Percentiles rank a stretch among this genome's conserved stretches.
These are phyloP conservation scores for Echiichthys vipera DNA, from an alignment of 2,797 vertebrate species.

Conservation along the genomic window DNA sequence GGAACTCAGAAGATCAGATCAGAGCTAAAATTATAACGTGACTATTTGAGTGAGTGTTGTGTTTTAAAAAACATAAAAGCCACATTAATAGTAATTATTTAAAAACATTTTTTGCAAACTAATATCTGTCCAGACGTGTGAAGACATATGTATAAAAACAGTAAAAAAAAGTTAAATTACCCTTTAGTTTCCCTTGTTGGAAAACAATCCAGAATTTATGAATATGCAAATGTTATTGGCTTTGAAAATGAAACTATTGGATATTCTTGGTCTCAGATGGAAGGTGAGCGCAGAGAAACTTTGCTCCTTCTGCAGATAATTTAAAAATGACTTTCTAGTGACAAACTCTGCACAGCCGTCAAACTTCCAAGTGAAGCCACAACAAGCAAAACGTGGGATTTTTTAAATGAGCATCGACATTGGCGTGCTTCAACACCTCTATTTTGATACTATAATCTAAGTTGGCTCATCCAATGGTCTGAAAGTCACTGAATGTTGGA, in stretches of 20 bases:
- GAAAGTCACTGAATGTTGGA: slow-evolving; percentile 8
- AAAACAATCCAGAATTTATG: not conserved
- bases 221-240: not conserved
- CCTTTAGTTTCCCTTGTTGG: not conserved
- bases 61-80: too few species aligned
- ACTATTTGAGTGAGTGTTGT: not conserved
- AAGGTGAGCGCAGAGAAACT: not conserved
- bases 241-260: not conserved
- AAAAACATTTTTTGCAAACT: not conserved
- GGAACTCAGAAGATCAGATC: not conserved
- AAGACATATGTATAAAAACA: not conserved
- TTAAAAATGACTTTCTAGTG: not conserved
- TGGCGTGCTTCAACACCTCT: not conserved
- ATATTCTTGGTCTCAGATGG: not conserved
- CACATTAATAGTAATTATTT: too few species aligned
- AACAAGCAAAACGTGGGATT: not conserved
- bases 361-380: slow-evolving; percentile 7
- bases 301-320: not conserved
- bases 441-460: not conserved
- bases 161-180: not conserved
- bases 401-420: not conserved
- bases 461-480: not conserved
- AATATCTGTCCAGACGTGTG: not conserved
- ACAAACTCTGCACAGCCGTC: not conserved
- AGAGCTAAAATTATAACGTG: not conserved